A percentile compares a stretch with the other conserved stretches of the same genome.
These are phyloP conservation scores for Indicator maculatus DNA, from an alignment of 2,113 vertebrate genomes.

Conservation along the genomic window DNA sequence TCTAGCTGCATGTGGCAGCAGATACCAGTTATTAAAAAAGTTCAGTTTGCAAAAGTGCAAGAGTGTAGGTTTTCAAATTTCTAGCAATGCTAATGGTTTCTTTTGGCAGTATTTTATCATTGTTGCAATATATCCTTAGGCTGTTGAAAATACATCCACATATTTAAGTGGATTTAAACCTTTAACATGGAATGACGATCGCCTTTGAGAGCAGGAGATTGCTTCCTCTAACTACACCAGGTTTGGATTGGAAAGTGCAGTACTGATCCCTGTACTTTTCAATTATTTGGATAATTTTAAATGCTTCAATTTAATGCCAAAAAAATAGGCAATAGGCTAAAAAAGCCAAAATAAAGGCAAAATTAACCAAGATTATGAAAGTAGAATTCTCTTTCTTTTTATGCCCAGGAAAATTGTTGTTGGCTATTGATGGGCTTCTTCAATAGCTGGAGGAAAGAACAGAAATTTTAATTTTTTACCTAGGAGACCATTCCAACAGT, in stretches of 20 bases:
- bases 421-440: rapidly evolving
- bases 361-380: not conserved
- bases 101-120: not conserved
- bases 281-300: not conserved
- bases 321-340: too few species aligned
- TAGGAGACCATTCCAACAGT: not conserved
- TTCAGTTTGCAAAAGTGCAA: not conserved
- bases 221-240: not conserved
- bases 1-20: not conserved
- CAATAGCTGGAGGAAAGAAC: not conserved
- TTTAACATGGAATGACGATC: not conserved
- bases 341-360: not conserved
- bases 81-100: not conserved
- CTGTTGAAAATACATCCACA: not conserved
- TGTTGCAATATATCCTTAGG: not conserved
- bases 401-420: not conserved
- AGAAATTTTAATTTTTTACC: not conserved
- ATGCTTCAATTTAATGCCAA: not conserved
- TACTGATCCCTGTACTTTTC: not conserved
- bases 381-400: not conserved
- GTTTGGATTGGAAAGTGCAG: not conserved
- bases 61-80: not conserved
- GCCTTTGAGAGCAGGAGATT: not conserved
- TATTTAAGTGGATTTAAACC: not conserved
- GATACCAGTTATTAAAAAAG: not conserved